These are phyloP conservation scores for Agrochola litura DNA, from an alignment of 2,888 invertebrate genomes.

Conservation along the genomic window DNA sequence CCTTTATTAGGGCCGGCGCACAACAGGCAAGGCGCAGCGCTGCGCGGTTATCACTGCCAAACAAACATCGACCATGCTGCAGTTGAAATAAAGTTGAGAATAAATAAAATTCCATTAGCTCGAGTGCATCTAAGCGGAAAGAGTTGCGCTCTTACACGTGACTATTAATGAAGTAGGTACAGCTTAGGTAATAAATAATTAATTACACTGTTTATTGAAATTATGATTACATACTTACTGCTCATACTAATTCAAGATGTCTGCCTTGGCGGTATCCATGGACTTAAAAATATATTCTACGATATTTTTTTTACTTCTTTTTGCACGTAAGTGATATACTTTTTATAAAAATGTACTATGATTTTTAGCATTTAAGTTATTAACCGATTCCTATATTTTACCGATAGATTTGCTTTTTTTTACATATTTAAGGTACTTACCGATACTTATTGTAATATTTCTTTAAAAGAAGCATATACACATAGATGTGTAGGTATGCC, in stretches of 20 bases:
- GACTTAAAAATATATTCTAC: constrained; percentile 1
- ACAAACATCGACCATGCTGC: too few relatives aligned
- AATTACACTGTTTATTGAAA: not conserved
- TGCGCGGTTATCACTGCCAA: too few relatives aligned
- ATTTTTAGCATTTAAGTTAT: not conserved
- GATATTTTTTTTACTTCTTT: constrained; percentile 1
- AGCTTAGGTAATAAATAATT: not conserved
- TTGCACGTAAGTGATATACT: constrained; percentile 24
- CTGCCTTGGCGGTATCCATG: not conserved
- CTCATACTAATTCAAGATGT: constrained; percentile 23
- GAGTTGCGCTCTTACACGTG: not conserved
- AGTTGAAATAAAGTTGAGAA: too few relatives aligned
- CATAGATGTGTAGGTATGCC: too few relatives aligned
- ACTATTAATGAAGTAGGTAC: not conserved
- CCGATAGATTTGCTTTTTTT: not conserved
- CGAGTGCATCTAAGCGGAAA: too few relatives aligned
- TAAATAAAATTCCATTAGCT: too few relatives aligned
- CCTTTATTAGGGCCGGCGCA: too few relatives aligned
- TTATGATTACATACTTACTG: not conserved
- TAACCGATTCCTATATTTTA: not conserved
- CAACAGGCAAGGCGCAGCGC: too few relatives aligned
- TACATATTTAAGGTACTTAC: too few relatives aligned
- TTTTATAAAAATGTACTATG: not conserved
- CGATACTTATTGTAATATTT: too few relatives aligned
- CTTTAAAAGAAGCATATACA: too few relatives aligned